Conservation (phyloP, 2,888 invertebrate species). For the Agonopterix heracliana region DNA sequence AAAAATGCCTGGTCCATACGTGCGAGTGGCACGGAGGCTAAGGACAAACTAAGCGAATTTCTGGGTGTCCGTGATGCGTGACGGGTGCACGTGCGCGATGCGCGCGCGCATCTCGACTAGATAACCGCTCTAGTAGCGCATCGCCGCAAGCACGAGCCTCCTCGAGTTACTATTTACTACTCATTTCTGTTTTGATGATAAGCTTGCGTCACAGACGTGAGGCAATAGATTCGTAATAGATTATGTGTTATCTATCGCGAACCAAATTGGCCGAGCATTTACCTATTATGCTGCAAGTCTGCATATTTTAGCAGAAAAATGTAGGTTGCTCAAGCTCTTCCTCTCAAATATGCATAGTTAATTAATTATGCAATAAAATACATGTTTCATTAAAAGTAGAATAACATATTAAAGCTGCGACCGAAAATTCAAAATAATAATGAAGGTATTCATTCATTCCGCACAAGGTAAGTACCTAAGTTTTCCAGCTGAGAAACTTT, state of each 20-base stretch:
- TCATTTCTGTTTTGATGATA: conserved; percentile 32
- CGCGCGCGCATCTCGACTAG: conserved; percentile 44
- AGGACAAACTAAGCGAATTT: conserved; percentile 66
- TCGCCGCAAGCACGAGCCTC: conserved; percentile 13
- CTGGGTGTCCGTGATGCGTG: conserved; percentile 64
- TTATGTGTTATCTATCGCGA: not conserved
- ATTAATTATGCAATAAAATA: no score
- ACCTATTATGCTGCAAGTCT: not conserved
- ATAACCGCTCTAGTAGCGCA: conserved; percentile 7
- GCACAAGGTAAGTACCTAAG: not conserved
- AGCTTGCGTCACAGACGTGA: conserved; percentile 30
- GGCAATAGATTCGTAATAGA: conserved; percentile 18
- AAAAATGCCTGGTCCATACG: conserved; percentile 48
- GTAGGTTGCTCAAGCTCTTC: no score
- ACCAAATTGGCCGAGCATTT: not conserved
- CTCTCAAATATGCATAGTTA: no score
- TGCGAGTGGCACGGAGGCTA: conserved; percentile 54
- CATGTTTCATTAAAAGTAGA: no score
- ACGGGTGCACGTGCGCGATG: conserved; percentile 65
- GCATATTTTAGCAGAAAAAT: not conserved
- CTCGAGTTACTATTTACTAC: conserved; percentile 20
- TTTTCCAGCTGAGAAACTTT: conserved; percentile 26
- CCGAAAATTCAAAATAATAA: conserved; percentile 13
- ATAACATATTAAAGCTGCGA: no score
- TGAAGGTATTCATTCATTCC: not conserved